Evolutionary conservation across 2,888 invertebrate species (phyloP).

Genomic region (Drosophila sordidula): DNA sequence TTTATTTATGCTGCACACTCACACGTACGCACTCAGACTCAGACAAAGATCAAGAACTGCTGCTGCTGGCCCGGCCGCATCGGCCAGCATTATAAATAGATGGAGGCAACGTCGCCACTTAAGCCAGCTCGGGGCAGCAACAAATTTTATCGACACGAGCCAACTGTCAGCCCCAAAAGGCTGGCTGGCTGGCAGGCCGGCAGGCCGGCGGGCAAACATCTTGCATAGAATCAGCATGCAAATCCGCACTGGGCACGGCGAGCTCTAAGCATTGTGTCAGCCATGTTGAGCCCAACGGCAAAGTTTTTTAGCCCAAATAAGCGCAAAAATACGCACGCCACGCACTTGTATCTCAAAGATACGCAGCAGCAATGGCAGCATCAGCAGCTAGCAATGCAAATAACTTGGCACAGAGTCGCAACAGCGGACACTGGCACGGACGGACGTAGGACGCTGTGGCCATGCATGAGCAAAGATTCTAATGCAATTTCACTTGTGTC

Average conservation of each 20-base stretch:
- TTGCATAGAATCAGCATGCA: constrained; percentile 38
- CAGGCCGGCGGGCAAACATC: constrained; percentile 15
- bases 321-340: constrained; percentile 69
- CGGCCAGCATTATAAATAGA: constrained; percentile 66
- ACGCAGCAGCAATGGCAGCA: constrained; percentile 30
- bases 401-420: constrained; percentile 74
- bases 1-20: constrained; percentile 61
- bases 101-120: constrained; percentile 60
- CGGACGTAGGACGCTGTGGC: constrained; percentile 33
- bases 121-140: constrained; percentile 61
- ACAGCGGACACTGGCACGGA: constrained; percentile 8
- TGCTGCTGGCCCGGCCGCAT: constrained; percentile 53
- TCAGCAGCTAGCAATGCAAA: constrained; percentile 65
- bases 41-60: constrained; percentile 56
- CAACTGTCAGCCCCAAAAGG: constrained; percentile 67
- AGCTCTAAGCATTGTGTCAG: constrained; percentile 74
- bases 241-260: constrained; percentile 36
- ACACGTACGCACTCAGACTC: constrained; percentile 31
- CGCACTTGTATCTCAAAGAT: constrained; percentile 61
- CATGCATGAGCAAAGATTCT: constrained; percentile 77
- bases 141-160: constrained; percentile 78
- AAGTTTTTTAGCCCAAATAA: constrained; percentile 79
- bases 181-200: constrained; percentile 11
- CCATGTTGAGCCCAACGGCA: constrained; percentile 65
- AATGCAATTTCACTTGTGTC: constrained; percentile 67